Conservation (phyloP, 2,797 vertebrate genomes). For the Myoxocephalus aenaeus region DNA sequence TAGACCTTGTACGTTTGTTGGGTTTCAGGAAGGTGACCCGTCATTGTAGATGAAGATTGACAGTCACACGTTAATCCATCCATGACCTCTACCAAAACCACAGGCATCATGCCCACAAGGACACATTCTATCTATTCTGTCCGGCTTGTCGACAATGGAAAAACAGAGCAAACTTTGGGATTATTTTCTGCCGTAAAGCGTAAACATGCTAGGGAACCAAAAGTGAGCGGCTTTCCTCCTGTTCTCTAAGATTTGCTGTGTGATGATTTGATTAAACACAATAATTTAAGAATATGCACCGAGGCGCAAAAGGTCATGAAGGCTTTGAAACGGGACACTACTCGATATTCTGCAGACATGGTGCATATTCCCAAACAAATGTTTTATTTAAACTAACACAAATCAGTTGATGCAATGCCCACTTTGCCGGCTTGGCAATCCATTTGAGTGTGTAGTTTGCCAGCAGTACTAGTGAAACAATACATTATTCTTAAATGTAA, state of each 20-base stretch:
- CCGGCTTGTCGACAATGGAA: not conserved
- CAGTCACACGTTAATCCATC: constrained; percentile 15
- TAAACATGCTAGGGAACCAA: not conserved
- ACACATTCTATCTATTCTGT: not conserved
- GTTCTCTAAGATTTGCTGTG: not conserved
- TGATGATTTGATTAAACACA: not conserved
- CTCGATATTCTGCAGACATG: not conserved
- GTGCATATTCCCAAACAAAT: too few species aligned
- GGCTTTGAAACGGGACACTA: too few species aligned
- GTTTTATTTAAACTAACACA: too few species aligned
- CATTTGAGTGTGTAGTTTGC: too few species aligned
- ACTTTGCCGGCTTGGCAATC: too few species aligned
- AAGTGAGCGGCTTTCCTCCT: not conserved
- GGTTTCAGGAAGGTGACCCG: constrained; percentile 26
- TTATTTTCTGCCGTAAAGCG: not conserved
- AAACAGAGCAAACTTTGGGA: not conserved
- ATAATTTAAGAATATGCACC: too few species aligned
- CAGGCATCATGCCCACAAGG: too few species aligned
- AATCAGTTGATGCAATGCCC: too few species aligned
- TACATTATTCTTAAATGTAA: too few species aligned
- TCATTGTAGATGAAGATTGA: constrained; percentile 46
- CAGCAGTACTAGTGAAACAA: too few species aligned
- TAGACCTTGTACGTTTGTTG: not conserved
- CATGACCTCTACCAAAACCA: not conserved
- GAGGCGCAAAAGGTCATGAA: not conserved